These are phyloP conservation scores for Cephalopholis sonnerati DNA, from an alignment of 2,113 vertebrate genomes.

Conservation along the genomic window DNA sequence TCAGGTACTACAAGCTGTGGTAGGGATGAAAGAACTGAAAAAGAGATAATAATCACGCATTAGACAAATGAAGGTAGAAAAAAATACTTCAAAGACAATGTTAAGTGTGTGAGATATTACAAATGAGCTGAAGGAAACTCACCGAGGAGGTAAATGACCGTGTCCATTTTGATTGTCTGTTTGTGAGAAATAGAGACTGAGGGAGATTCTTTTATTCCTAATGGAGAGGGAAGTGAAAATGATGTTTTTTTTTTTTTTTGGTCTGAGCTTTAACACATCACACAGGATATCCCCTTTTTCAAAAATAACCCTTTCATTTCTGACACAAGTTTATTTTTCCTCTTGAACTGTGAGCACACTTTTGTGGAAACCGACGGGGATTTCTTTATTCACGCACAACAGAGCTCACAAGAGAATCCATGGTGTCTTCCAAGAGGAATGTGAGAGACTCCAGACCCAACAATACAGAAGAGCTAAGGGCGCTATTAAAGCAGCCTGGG, in stretches of 20 bases:
- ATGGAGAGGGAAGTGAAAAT: conserved; percentile 68
- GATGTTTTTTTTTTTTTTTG: background rate
- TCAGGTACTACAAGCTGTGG: background rate
- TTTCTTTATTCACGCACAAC: background rate
- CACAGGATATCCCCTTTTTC: conserved; percentile 35
- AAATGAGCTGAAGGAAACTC: conserved; percentile 53
- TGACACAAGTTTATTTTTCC: background rate
- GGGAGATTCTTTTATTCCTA: conserved; percentile 18
- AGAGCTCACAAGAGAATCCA: background rate
- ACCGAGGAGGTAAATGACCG: conserved; percentile 61
- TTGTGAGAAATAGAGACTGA: background rate
- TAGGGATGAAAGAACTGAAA: conserved; percentile 61
- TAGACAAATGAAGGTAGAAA: background rate
- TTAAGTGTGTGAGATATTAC: background rate
- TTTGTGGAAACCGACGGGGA: background rate
- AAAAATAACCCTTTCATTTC: background rate
- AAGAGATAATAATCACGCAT: background rate
- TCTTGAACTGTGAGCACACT: background rate
- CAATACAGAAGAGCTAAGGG: too few relatives aligned
- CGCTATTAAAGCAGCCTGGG: too few relatives aligned
- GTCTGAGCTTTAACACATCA: background rate
- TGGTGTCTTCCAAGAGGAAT: too few relatives aligned
- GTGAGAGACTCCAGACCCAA: too few relatives aligned
- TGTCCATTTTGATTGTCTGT: conserved; percentile 55
- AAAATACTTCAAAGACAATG: background rate